Percentiles rank a stretch among this genome's conserved stretches.
phyloP scores from a whole-genome alignment of 2,888 invertebrate genomes.

The Zelleria hepariella region DNA sequence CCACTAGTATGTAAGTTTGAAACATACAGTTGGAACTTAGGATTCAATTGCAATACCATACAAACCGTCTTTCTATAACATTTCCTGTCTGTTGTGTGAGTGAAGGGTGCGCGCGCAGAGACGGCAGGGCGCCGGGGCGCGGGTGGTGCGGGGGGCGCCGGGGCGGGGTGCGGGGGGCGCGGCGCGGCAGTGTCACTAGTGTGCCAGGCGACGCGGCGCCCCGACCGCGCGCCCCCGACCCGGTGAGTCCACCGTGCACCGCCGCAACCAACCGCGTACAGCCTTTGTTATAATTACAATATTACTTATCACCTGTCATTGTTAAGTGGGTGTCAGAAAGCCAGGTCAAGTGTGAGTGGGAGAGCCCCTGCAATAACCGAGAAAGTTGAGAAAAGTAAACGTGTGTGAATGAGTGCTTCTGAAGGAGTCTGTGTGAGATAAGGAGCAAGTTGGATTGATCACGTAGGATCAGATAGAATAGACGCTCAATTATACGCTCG shows the following conservation, averaged over 20 bases:
- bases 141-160: background rate
- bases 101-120: background rate
- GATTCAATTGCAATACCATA: background rate
- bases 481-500: too few relatives aligned
- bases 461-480: too few relatives aligned
- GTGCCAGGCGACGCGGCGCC: background rate
- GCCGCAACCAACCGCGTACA: background rate
- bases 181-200: background rate
- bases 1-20: too few relatives aligned
- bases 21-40: too few relatives aligned
- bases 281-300: background rate
- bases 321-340: background rate
- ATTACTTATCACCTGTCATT: background rate
- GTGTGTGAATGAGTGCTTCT: too few relatives aligned
- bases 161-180: background rate
- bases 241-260: too few relatives aligned
- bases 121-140: background rate
- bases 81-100: background rate
- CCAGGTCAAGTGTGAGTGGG: background rate
- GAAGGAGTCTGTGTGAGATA: too few relatives aligned
- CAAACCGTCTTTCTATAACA: background rate
- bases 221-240: background rate
- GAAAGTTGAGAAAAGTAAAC: too few relatives aligned
- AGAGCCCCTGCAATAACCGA: too few relatives aligned
- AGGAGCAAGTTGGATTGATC: too few relatives aligned